phyloP scores from a whole-genome alignment of 35 echinoderm and acorn worm species.

The Diadema setosum region DNA sequence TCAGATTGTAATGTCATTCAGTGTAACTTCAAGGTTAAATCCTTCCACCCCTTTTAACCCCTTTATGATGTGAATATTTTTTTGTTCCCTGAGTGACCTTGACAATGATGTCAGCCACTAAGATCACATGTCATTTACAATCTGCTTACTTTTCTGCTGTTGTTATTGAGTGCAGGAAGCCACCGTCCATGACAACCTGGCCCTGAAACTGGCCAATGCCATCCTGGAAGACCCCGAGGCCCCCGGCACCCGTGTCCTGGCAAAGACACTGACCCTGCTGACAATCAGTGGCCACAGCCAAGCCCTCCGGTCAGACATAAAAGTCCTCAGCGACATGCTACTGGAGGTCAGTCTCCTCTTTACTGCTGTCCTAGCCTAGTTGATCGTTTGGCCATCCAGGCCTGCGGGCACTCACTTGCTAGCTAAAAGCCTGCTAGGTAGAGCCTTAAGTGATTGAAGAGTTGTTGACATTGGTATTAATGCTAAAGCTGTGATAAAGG shows the following conservation, averaged over 20 bases:
- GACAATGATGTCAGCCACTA: not conserved
- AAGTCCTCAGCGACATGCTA: conserved; percentile 52
- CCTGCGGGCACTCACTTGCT: too few species aligned
- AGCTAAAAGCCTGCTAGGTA: too few species aligned
- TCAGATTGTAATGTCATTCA: not conserved
- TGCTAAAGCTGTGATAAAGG: too few species aligned
- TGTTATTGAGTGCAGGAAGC: conserved; percentile 56
- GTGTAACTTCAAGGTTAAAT: too few species aligned
- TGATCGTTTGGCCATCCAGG: too few species aligned
- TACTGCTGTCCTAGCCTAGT: too few species aligned
- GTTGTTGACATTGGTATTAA: too few species aligned
- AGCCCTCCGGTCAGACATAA: conserved; percentile 51
- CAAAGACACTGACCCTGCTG: conserved; percentile 70
- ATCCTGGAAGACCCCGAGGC: conserved; percentile 41
- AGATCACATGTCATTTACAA: not conserved
- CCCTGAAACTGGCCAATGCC: conserved; percentile 72
- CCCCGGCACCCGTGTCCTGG: conserved; percentile 48
- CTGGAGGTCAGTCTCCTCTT: conserved; percentile 62
- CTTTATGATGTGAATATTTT: not conserved
- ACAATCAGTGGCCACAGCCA: conserved; percentile 36
- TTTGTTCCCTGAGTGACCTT: not conserved
- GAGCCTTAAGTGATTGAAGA: too few species aligned
- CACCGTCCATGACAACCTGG: conserved; percentile 85
- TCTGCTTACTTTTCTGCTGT: not conserved
- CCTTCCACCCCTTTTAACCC: not conserved